Evolutionary conservation across 2,888 invertebrate genomes (phyloP), one percentile per base, ranked within the genome.

Genomic region (Aspidiotus destructor): DNA sequence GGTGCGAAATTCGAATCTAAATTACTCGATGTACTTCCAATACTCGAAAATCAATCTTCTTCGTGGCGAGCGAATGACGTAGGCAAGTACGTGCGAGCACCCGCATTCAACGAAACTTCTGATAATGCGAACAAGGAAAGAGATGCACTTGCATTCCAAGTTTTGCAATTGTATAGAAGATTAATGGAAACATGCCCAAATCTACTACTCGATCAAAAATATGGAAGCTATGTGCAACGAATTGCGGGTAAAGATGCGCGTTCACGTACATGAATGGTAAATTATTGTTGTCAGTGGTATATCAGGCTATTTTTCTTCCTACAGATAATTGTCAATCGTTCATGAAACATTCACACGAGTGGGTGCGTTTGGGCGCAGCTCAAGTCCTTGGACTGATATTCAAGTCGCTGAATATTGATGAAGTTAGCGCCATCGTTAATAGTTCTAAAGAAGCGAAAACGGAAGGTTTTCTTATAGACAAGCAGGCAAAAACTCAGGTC

Each of bases 311-410:
- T 28, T 28, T 28, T 28, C 5, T 28, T 5, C 28, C 28, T 73
- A 81, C 82, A 64, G 85, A 84, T 75, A 82, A 85, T 74, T 83
- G 85, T 73, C 88, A 90, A 77, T 81, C 80, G 16, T 81, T 91
- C 57, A 76, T 95, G 15, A 85, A 83, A 0, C 86, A 95, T 77
- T 88, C 90, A 13, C 94, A 95, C 76, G 82, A 85, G 44, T 93
- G 93, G 93, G 90, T 95, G 0, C 83, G 93, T 68, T 79, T 91
- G 60, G 83, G 84, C 70, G 83, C 92, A 0, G 83, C 86, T 0
- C 89, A 91, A 76, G 81, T 92, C 71, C 77, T 94, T 57, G 87
- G 88, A 0, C 81, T 84, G 60, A 80, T 93, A 62, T 78, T 95
- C 15, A 54, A 63, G 58, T 60, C 63, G 3, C 53, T 69, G 11